Evolutionary conservation across 2,797 vertebrate species (phyloP), one percentile per base, ranked within the genome.

Genomic region (Urocyon cinereoargenteus): DNA sequence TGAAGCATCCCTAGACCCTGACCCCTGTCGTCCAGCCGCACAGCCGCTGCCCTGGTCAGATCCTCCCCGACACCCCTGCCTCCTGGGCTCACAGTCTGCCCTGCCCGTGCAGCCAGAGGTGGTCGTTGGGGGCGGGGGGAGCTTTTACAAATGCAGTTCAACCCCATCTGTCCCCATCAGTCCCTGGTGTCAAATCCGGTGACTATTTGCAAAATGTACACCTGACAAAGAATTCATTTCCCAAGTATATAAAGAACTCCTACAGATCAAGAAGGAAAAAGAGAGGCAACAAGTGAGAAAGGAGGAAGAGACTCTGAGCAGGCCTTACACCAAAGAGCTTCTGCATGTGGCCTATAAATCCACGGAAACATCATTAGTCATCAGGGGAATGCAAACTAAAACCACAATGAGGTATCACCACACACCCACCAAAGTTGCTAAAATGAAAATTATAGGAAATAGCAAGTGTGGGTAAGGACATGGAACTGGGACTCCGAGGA

Each of bases 191-290:
- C n/a, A 55, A 64, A 81, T 64, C 87, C 49, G 0, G 15, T 7
- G 61, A 34, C 5, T 13, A 40, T 55, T 62, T 36, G 40, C 61
- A 72, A 59, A 87, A 62, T 9, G 1, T 9, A 1, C 24, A 24
- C 62, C 49, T 34, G 45, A 36, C 36, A 34, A 77, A 91, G 21
- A 12, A 21, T 26, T 49, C 11, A 5, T 4, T 55, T 40, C 82
- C 34, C 70, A 83, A 68, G 75, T 57, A 62, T 53, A 26, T 36
- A 75, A 87, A 87, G 88, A 91, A 61, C 31, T 13, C n/a, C 19
- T 82, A 57, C 28, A 62, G 40, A 84, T 90, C 49, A 36, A 40
- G 61, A 28, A 95, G 49, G 49, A n/a, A 82, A 83, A 62, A 87
- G 77, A 70, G 34, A 72, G 21, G 26, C 53, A 51, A 10, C 24